Evolutionary conservation across 1,140 invertebrate species (phyloP).

Genomic region (Himalopsyche phryganea): DNA sequence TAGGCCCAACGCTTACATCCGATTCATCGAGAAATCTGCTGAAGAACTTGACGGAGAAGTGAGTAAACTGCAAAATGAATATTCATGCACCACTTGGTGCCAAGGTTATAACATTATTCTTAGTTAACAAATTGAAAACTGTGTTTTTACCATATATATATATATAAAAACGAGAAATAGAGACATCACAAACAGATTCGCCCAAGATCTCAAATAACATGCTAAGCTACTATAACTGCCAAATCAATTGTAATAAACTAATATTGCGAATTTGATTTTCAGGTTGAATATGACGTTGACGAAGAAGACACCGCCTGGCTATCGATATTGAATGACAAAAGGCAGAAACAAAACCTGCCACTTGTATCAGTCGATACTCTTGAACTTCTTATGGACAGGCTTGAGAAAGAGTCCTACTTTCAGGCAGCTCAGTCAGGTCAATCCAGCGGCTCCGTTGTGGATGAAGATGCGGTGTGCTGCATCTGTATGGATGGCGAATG

Average conservation of each 20-base stretch:
- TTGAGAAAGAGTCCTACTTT: conserved; percentile 98
- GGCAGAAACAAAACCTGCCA: conserved; percentile 63
- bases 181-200: no score
- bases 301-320: conserved; percentile 96
- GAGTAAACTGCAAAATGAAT: no score
- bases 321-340: conserved; percentile 79
- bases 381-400: conserved; percentile 91
- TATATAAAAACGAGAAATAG: no score
- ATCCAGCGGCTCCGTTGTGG: conserved; percentile 75
- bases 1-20: conserved; percentile 75
- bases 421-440: conserved; percentile 60
- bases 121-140: no score
- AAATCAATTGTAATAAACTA: no score
- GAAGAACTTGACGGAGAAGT: conserved; percentile 89
- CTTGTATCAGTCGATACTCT: conserved; percentile 81
- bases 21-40: conserved; percentile 91
- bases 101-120: no score
- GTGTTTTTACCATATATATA: no score
- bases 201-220: no score
- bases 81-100: no score
- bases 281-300: conserved; percentile 96
- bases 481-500: conserved; percentile 95
- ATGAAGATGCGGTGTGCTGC: conserved; percentile 97
- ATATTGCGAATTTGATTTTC: no score
- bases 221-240: no score